phyloP scores from a whole-genome alignment of 2,797 vertebrate genomes.

The Zalophus californianus region DNA sequence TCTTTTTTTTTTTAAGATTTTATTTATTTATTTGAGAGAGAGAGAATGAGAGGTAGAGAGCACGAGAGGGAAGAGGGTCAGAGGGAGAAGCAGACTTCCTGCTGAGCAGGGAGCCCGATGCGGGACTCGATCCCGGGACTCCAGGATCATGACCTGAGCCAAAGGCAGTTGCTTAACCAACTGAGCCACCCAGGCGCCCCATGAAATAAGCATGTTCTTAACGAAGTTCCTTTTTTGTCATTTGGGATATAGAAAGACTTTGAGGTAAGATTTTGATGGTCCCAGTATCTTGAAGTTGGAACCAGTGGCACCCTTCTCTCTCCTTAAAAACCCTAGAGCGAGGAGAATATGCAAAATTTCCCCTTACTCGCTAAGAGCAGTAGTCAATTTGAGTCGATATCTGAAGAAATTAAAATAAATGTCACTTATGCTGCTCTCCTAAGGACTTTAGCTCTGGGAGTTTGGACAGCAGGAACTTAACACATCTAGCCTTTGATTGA shows the following conservation, averaged over 20 bases:
- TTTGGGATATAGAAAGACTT: neutral
- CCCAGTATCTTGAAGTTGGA: neutral
- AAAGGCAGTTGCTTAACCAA: too few species aligned
- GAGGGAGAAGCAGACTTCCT: too few species aligned
- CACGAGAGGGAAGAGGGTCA: too few species aligned
- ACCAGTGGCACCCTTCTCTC: neutral
- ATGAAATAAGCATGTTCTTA: constrained; percentile 16
- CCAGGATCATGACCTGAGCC: too few species aligned
- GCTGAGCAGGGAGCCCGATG: too few species aligned
- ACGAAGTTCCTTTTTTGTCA: neutral
- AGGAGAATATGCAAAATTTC: neutral
- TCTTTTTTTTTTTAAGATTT: neutral
- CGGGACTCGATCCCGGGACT: too few species aligned
- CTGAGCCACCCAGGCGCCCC: too few species aligned
- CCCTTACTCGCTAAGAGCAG: neutral
- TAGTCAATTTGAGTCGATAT: neutral
- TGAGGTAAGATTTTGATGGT: neutral
- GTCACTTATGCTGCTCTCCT: neutral
- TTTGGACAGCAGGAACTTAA: neutral
- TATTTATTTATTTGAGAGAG: too few species aligned
- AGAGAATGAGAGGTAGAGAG: too few species aligned
- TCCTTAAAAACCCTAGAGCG: neutral
- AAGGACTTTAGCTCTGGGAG: neutral
- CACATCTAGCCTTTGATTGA: neutral
- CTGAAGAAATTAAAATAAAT: constrained; percentile 7